phyloP scores from a whole-genome alignment of 2,888 invertebrate species.

The Acronicta psi region DNA sequence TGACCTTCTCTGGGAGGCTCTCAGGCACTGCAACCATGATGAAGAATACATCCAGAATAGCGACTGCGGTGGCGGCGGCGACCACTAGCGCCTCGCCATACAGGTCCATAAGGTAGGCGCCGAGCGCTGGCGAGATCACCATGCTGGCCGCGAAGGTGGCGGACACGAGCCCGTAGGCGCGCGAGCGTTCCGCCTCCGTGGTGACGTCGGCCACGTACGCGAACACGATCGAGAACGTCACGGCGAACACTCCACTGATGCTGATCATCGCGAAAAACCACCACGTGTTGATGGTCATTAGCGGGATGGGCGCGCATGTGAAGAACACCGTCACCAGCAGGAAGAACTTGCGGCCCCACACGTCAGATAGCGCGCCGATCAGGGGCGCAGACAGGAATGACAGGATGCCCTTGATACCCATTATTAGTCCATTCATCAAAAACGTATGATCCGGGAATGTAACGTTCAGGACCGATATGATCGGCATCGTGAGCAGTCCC shows the following conservation, averaged over 20 bases:
- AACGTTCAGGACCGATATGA: conserved; percentile 97
- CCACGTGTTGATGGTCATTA: conserved; percentile 99
- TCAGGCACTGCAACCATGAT: conserved; percentile 99
- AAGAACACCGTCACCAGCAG: conserved; percentile 99
- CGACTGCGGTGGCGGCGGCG: conserved; percentile 98
- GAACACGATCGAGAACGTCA: conserved; percentile 99
- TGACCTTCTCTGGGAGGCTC: conserved; percentile 97
- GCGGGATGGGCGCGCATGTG: conserved; percentile 99
- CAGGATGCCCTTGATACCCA: conserved; percentile 99
- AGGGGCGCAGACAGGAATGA: conserved; percentile 99
- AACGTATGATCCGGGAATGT: conserved; percentile 99
- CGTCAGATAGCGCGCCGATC: conserved; percentile 98
- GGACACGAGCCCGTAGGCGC: conserved; percentile 98
- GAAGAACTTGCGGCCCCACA: conserved; percentile 99
- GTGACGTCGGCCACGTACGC: conserved; percentile 99
- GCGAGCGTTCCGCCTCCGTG: conserved; percentile 97
- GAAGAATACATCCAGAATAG: conserved; percentile 98
- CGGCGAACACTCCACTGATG: conserved; percentile 99
- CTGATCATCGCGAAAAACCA: conserved; percentile 99
- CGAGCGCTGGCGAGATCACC: conserved; percentile 99
- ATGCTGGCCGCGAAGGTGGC: conserved; percentile 99
- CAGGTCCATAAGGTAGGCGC: conserved; percentile 95
- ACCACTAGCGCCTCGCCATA: conserved; percentile 97
- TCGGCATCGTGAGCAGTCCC: conserved; percentile 99
- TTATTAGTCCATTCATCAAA: conserved; percentile 99